A percentile compares a stretch with the other conserved stretches of the same genome.
These are phyloP conservation scores for Tubiluchus corallicola DNA, from an alignment of 2,888 invertebrate genomes.

Conservation along the genomic window DNA sequence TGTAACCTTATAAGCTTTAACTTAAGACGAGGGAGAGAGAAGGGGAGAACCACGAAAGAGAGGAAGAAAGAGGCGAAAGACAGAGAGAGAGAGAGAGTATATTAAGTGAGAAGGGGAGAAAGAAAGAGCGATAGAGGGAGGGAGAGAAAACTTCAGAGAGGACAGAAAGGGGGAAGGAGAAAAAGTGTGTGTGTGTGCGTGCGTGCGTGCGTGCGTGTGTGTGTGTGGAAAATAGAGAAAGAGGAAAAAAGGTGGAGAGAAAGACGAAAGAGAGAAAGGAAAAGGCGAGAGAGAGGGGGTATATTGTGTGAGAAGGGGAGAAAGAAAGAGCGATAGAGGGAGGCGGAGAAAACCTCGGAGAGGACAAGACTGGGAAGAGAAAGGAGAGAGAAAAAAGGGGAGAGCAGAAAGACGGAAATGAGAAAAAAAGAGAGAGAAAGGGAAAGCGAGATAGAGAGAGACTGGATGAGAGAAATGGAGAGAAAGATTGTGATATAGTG, in stretches of 20 bases:
- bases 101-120: neutral
- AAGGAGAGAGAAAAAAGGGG: slow-evolving; percentile 3
- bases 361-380: neutral
- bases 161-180: too few relatives aligned
- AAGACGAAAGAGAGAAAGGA: neutral
- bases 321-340: neutral
- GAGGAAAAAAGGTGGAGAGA: neutral
- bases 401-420: neutral
- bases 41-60: neutral
- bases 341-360: neutral
- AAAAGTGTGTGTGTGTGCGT: too few relatives aligned
- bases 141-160: neutral
- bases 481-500: too few relatives aligned
- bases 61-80: neutral
- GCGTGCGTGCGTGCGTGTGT: too few relatives aligned
- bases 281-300: neutral
- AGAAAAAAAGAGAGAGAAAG: slow-evolving; percentile 3
- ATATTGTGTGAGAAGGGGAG: neutral
- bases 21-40: too few relatives aligned
- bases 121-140: neutral
- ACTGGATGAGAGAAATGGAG: too few relatives aligned
- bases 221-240: too few relatives aligned
- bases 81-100: neutral
- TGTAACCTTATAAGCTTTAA: too few relatives aligned
- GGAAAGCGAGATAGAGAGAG: too few relatives aligned